Evolutionary conservation across 1,140 invertebrate genomes (phyloP), one percentile per base, ranked within the genome.

Genomic region (Copidosoma floridanum): DNA sequence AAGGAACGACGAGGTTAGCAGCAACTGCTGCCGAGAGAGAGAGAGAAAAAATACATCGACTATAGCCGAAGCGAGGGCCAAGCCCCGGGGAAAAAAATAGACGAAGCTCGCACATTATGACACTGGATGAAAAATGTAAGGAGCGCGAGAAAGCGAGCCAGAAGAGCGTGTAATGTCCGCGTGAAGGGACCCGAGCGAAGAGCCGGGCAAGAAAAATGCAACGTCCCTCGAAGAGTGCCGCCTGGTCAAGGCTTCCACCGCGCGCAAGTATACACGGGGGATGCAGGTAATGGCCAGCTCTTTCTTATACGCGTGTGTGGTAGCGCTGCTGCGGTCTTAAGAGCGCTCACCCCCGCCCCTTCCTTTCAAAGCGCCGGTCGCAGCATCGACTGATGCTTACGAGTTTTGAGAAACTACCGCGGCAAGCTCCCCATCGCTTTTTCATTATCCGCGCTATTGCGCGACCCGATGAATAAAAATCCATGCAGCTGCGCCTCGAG

Each of bases 81-180:
- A n/a, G n/a, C n/a, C n/a, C n/a, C n/a, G n/a, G n/a, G n/a, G n/a
- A 50, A 38, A 38, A 29, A 57, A 50, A 50, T 11, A 57, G 29
- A 38, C 1, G 44, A 47, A 32, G 26, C 7, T 21, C 43, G 54
- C 26, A 26, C 38, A n/a, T n/a, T n/a, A n/a, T 23, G 16, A 27
- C 53, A 44, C 21, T 14, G 29, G 27, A 26, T 57, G 55, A 57
- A 50, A 57, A 57, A 57, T 57, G 55, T 27, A 23, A 47, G 40
- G 7, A 11, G 29, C 8, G n/a, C 5, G 12, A 24, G 16, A 14
- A 21, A 40, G 50, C 10, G 18, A 14, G 12, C 18, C 44, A 32
- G 16, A 16, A 1, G 41, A 18, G 2, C 35, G 43, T 57, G 44
- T 57, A 57, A 57, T 57, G 47, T 57, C 35, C 32, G 0, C 35